Conservation (phyloP, 2,888 invertebrate genomes). For the Callyntrura sp. region DNA sequence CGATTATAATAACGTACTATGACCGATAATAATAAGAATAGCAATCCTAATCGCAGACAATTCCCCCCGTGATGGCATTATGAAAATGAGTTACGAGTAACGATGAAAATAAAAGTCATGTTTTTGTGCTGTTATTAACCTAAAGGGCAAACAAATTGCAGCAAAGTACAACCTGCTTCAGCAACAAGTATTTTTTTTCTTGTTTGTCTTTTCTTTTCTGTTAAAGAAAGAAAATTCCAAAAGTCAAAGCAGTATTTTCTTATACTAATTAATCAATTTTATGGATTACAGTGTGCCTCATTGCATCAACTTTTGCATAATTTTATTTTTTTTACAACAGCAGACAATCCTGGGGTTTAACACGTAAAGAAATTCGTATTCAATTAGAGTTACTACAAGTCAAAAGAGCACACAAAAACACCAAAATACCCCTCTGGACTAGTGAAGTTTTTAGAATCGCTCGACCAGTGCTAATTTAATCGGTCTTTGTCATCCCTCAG, state of each 20-base stretch:
- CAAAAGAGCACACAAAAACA: too few relatives aligned
- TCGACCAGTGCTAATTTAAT: too few relatives aligned
- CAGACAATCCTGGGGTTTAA: too few relatives aligned
- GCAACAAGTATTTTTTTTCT: neutral
- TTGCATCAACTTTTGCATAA: neutral
- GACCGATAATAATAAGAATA: conserved; percentile 63
- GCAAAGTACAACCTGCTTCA: neutral
- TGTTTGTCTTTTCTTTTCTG: neutral
- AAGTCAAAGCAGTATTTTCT: conserved; percentile 45
- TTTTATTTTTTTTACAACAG: neutral
- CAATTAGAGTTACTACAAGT: too few relatives aligned
- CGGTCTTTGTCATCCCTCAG: too few relatives aligned
- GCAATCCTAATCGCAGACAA: neutral
- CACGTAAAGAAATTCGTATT: too few relatives aligned
- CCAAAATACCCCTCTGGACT: too few relatives aligned
- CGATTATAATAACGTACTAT: conserved; percentile 7
- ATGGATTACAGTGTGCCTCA: neutral
- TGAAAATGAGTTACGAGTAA: conserved; percentile 49
- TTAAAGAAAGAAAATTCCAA: conserved; percentile 35
- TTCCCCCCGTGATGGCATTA: conserved; percentile 15
- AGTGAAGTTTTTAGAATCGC: too few relatives aligned
- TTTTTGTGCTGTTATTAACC: conserved; percentile 32
- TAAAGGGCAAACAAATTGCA: conserved; percentile 50
- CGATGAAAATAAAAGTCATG: conserved; percentile 48
- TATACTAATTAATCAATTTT: conserved; percentile 61